Conservation (phyloP, 2,113 vertebrate species). For the Notothenia rossii region DNA sequence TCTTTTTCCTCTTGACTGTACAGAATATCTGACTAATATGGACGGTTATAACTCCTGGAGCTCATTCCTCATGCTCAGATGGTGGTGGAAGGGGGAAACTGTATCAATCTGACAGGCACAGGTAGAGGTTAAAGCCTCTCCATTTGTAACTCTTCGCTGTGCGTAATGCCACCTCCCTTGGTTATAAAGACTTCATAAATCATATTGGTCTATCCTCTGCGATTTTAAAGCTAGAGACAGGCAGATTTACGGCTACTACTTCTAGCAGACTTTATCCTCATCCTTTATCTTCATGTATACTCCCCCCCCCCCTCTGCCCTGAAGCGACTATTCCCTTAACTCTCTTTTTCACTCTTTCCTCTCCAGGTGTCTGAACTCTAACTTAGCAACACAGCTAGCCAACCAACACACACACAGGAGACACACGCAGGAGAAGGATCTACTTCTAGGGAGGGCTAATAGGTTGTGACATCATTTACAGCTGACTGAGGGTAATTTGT, state of each 20-base stretch:
- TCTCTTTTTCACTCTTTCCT: slow-evolving; percentile 52
- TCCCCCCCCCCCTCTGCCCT: slow-evolving; percentile 11
- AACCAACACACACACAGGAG: slow-evolving; percentile 35
- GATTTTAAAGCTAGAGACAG: slow-evolving; percentile 41
- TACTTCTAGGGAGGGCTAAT: slow-evolving; percentile 66
- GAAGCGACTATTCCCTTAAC: slow-evolving; percentile 56
- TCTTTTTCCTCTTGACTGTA: slow-evolving; percentile 52
- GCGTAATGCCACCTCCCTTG: slow-evolving; percentile 64
- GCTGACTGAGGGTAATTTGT: slow-evolving; percentile 57
- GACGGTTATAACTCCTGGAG: slow-evolving; percentile 35
- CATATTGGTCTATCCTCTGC: slow-evolving; percentile 34
- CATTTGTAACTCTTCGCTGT: slow-evolving; percentile 73
- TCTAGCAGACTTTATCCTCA: slow-evolving; percentile 57
- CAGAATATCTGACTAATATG: slow-evolving; percentile 36
- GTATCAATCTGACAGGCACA: slow-evolving; percentile 69
- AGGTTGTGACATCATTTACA: slow-evolving; percentile 77
- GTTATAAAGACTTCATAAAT: slow-evolving; percentile 71
- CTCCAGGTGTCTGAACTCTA: slow-evolving; percentile 74
- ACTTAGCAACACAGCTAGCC: slow-evolving; percentile 61
- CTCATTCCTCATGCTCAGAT: slow-evolving; percentile 51
- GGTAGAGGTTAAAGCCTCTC: slow-evolving; percentile 73
- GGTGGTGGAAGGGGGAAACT: slow-evolving; percentile 33
- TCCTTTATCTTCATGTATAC: slow-evolving; percentile 70
- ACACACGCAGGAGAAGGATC: slow-evolving; percentile 51
- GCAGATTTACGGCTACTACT: slow-evolving; percentile 72